Evolutionary conservation across 2,888 invertebrate genomes (phyloP).

Genomic region (Ceraclea dissimilis): DNA sequence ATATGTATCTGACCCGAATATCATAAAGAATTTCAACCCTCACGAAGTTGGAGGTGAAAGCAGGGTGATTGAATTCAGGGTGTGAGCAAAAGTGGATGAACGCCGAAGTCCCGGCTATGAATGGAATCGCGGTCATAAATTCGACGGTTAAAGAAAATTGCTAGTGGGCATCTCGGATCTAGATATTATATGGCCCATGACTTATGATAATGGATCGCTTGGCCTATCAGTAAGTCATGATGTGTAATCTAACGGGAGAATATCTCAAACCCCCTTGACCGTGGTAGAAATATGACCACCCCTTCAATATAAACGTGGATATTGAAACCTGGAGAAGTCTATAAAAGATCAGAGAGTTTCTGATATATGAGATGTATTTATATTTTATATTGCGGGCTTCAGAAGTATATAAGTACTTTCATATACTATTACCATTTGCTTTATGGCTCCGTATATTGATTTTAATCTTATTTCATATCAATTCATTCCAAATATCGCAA

Average conservation of each 20-base stretch:
- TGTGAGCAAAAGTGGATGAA: slow-evolving; percentile 1
- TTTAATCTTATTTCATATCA: too few species aligned
- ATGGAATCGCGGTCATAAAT: slow-evolving; percentile 21
- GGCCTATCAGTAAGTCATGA: slow-evolving; percentile 26
- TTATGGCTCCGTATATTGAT: too few species aligned
- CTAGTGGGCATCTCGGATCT: slow-evolving; percentile 20
- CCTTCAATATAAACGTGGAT: slow-evolving; percentile 21
- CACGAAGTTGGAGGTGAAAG: neutral
- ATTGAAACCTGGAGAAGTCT: slow-evolving; percentile 20
- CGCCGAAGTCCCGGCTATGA: slow-evolving; percentile 9
- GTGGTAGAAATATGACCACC: slow-evolving; percentile 24
- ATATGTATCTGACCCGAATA: slow-evolving; percentile 18
- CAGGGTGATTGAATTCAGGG: neutral
- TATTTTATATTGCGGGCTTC: slow-evolving; percentile 20
- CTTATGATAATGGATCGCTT: slow-evolving; percentile 26
- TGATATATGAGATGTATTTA: slow-evolving; percentile 18
- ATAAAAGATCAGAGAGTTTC: slow-evolving; percentile 22
- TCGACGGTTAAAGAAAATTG: slow-evolving; percentile 25
- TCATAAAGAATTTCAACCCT: slow-evolving; percentile 16
- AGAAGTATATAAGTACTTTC: neutral
- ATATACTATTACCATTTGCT: too few species aligned
- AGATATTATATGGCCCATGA: slow-evolving; percentile 25
- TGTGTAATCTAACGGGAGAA: slow-evolving; percentile 22
- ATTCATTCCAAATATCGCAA: too few species aligned
- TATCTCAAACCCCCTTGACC: slow-evolving; percentile 21